Percentiles rank a stretch among this genome's conserved stretches.
These are phyloP conservation scores for Dipodomys merriami DNA, from an alignment of 2,113 vertebrate species.

Conservation along the genomic window DNA sequence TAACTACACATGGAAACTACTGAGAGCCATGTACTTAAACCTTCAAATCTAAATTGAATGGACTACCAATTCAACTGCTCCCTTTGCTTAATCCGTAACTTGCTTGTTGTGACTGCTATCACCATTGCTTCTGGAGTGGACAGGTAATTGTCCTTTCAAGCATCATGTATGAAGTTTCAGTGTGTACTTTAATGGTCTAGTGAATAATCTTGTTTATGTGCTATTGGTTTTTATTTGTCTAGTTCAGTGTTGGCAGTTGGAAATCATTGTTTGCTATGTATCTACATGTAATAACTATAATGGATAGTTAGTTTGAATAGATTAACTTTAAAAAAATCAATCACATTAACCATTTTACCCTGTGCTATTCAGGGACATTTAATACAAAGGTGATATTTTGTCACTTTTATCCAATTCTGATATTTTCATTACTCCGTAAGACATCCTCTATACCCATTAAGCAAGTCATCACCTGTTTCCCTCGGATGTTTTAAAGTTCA, in stretches of 20 bases:
- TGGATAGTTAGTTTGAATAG: neutral
- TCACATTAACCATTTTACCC: too few relatives aligned
- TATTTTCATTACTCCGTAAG: too few relatives aligned
- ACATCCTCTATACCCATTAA: too few relatives aligned
- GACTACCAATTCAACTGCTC: neutral
- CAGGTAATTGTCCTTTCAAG: slow-evolving; percentile 71
- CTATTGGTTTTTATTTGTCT: slow-evolving; percentile 86
- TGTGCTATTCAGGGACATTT: too few relatives aligned
- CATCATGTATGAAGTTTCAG: slow-evolving; percentile 63
- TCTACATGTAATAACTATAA: slow-evolving; percentile 56
- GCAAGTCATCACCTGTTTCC: too few relatives aligned
- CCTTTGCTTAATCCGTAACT: neutral
- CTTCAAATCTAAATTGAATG: neutral
- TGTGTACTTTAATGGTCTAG: slow-evolving; percentile 85
- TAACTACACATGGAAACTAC: neutral
- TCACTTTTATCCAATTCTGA: too few relatives aligned
- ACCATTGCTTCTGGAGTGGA: neutral
- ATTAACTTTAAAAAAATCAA: neutral
- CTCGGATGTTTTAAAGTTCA: neutral
- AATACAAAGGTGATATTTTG: too few relatives aligned
- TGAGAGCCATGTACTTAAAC: neutral
- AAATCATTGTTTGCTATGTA: slow-evolving; percentile 80
- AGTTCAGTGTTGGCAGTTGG: slow-evolving; percentile 84
- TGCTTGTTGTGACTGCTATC: neutral
- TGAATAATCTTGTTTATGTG: slow-evolving; percentile 85